Evolutionary conservation across 2,113 vertebrate species (phyloP), one percentile per base, ranked within the genome.

Genomic region (Aegotheles bennettii): DNA sequence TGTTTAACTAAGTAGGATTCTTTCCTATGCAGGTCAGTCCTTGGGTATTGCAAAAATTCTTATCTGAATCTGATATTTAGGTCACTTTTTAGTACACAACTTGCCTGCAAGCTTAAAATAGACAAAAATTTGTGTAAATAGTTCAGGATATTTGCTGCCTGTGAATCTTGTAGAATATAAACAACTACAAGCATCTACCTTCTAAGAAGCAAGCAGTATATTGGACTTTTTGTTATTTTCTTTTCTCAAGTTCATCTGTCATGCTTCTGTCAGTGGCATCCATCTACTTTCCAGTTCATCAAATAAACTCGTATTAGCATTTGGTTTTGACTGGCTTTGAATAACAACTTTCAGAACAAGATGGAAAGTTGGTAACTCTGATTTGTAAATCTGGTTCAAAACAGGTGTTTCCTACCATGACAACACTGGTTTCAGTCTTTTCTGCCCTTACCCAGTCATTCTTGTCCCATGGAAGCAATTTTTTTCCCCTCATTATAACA

Each of bases 271-370:
- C 93, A 92, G 60, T 73, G 35, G 84, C 70, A 93, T 79, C 79
- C 69, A 78, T 68, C 78, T 89, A 45, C 80, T 96, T 93, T 95
- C 67, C 75, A 95, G 90, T 89, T 80, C 50, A 86, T 90, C 90
- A 96, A 63, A 92, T 81, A 92, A 91, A 73, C 56, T 76, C 94
- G 53, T 38, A 84, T 90, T 76, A 90, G 28, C 68, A 84, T 90
- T 94, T 95, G 73, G 68, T 91, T 95, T 93, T 90, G 87, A 84
- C 68, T 75, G 26, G 38, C 78, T 96, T 92, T 85, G 86, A 94
- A 86, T 81, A 93, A 83, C 29, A 94, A 47, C 28, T 74, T 74
- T 71, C 56, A 90, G 74, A 67, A 74, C 28, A 86, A 91, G 75
- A 89, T 28, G 42, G 65, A 90, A 86, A 94, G 73, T 87, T 11